These are phyloP conservation scores for Brachirus orientalis DNA, from an alignment of 2,113 vertebrate genomes.

Conservation along the genomic window DNA sequence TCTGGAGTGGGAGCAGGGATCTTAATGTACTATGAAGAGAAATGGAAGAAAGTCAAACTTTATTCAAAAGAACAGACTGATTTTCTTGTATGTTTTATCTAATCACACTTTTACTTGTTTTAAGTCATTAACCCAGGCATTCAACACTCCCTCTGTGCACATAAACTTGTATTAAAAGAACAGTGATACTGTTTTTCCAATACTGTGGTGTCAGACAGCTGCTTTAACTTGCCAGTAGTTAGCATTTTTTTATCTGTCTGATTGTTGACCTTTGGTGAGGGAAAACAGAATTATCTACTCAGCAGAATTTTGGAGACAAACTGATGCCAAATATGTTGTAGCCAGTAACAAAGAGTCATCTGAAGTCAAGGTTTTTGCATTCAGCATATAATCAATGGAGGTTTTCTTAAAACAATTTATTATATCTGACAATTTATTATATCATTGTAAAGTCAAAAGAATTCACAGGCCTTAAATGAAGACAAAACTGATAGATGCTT, in stretches of 20 bases:
- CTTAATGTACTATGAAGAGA: constrained; percentile 82
- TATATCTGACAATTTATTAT: no score
- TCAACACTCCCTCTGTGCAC: neutral
- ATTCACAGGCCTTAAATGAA: neutral
- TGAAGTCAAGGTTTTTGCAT: constrained; percentile 40
- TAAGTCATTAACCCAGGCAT: neutral
- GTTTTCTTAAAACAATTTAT: no score
- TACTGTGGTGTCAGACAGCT: neutral
- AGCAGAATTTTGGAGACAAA: constrained; percentile 35
- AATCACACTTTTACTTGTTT: neutral
- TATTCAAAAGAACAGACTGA: constrained; percentile 1
- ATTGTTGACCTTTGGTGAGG: constrained; percentile 19
- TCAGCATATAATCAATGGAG: constrained; percentile 43
- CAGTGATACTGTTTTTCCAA: constrained; percentile 4
- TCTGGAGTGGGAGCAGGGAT: constrained; percentile 79
- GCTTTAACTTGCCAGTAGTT: constrained; percentile 19
- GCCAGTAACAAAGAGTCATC: constrained; percentile 26
- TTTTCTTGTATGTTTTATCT: neutral
- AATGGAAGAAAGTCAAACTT: constrained; percentile 6
- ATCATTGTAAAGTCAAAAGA: no score
- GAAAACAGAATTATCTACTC: constrained; percentile 40
- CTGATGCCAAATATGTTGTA: constrained; percentile 34
- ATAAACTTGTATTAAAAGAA: neutral
- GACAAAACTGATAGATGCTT: no score
- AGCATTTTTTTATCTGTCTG: constrained; percentile 24